These are phyloP conservation scores for Polypterus senegalus DNA, from an alignment of 2,113 vertebrate genomes.

Conservation along the genomic window DNA sequence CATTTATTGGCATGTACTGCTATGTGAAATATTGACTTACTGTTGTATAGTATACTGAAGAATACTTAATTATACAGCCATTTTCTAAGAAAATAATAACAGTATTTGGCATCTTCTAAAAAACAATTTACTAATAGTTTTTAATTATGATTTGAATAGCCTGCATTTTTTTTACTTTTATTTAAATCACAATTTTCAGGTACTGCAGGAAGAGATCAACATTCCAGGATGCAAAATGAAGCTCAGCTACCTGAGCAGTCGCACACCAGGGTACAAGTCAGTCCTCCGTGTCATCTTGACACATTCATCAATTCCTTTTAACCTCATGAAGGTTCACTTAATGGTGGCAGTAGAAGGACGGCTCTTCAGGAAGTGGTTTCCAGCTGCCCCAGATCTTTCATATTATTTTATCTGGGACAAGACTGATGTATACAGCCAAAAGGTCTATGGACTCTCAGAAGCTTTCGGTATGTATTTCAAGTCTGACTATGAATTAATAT, in stretches of 20 bases:
- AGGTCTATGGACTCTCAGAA: slow-evolving; percentile 86
- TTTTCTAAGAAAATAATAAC: too few species aligned
- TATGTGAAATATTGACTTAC: too few species aligned
- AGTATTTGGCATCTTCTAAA: not conserved
- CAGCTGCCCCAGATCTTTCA: slow-evolving; percentile 74
- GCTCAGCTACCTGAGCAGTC: slow-evolving; percentile 85
- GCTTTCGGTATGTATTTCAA: slow-evolving; percentile 66
- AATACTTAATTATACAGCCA: too few species aligned
- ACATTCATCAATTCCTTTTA: slow-evolving; percentile 83
- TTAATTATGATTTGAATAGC: not conserved
- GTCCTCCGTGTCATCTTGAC: slow-evolving; percentile 82
- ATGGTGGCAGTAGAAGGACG: slow-evolving; percentile 92
- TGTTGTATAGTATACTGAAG: too few species aligned
- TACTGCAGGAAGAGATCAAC: slow-evolving; percentile 76
- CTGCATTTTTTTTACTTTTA: slow-evolving; percentile 4
- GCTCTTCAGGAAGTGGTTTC: slow-evolving; percentile 91
- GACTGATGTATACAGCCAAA: slow-evolving; percentile 93
- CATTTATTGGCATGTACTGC: too few species aligned
- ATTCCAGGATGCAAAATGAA: slow-evolving; percentile 79
- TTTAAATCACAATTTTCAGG: slow-evolving; percentile 42
- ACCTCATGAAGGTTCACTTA: slow-evolving; percentile 97
- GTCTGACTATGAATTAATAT: too few species aligned
- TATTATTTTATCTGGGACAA: slow-evolving; percentile 97
- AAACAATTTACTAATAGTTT: not conserved
- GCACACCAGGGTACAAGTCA: slow-evolving; percentile 85